Base-by-base conservation (phyloP, 2,888 invertebrate genomes). In the Drosophila pseudotakahashii region DNA sequence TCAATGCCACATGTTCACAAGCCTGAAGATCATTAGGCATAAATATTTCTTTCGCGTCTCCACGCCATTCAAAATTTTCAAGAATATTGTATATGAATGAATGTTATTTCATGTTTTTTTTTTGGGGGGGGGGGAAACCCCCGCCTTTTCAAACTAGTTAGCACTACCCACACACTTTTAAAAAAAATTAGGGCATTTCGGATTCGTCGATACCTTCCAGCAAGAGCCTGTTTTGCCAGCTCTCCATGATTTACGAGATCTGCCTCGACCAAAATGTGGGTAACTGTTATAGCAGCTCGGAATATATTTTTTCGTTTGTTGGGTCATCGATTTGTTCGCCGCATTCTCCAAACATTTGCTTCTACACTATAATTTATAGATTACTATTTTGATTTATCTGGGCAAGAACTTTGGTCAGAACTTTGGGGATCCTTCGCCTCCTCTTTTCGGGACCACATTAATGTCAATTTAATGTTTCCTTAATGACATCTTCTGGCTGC, bases 391-490 rank as follows among this genome's bases (percentile, higher is more conserved):
- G 87, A 87, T 87, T 81, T 84, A 81, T 67, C 37, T 61, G 57
- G 51, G 34, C 60, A 75, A 86, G 86, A 86, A 75, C 78, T 70
- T 11, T 73, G 23, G 52, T 26, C 41, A 34, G 30, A 47, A 26
- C 23, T 36, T 16, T 47, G 4, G 11, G 23, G 39, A 13, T 37
- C 14, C 16, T 51, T 44, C n/a, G 44, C n/a, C 58, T 26, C 30
- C 41, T 16, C 57, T 13, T 36, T 54, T 48, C 9, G 47, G 13
- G 37, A 14, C 53, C 67, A 81, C 80, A 85, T 88, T 90, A 90
- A 88, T 90, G 90, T 90, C 90, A 89, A 89, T 89, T 88, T 89
- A 90, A 90, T 90, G 90, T 88, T 89, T 90, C 89, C 90, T 84
- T 90, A 90, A 90, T 90, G 90, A 90, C 88, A 82, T 85, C 78